These are phyloP conservation scores for Drosophila virilis DNA, from an alignment of 1,140 invertebrate species.

Conservation along the genomic window DNA sequence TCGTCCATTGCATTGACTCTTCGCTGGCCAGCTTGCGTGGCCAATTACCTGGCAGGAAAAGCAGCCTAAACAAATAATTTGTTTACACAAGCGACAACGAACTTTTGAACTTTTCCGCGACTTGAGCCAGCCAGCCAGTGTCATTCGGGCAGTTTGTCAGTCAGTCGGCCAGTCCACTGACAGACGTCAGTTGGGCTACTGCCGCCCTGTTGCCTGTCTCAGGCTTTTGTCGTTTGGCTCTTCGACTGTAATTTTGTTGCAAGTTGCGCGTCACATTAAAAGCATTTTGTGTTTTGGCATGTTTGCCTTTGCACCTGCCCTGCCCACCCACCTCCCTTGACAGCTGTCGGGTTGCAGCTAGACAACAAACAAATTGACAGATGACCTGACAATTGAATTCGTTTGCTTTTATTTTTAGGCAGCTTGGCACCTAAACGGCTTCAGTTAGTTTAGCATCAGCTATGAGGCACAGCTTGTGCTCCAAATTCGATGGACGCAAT, in stretches of 20 bases:
- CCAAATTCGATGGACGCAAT: conserved; percentile 59
- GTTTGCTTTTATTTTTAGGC: conserved; percentile 37
- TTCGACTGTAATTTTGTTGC: conserved; percentile 66
- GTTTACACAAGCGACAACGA: conserved; percentile 81
- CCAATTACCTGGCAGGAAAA: conserved; percentile 56
- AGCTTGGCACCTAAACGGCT: conserved; percentile 22
- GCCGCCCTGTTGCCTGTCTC: conserved; percentile 44
- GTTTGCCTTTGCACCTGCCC: conserved; percentile 50
- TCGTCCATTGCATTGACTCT: conserved; percentile 40
- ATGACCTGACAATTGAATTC: conserved; percentile 82
- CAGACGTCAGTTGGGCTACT: conserved; percentile 48
- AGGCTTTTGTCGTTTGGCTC: conserved; percentile 8
- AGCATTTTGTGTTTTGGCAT: conserved; percentile 74
- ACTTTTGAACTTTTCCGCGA: conserved; percentile 74
- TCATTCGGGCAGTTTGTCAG: conserved; percentile 24
- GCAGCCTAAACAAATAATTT: conserved; percentile 76
- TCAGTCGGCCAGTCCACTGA: conserved; percentile 15
- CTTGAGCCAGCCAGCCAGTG: conserved; percentile 24
- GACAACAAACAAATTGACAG: conserved; percentile 82
- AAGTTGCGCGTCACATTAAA: conserved; percentile 75
- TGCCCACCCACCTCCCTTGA: conserved; percentile 42
- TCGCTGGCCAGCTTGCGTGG: conserved; percentile 36
- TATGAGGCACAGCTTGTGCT: conserved; percentile 13
- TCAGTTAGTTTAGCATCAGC: conserved; percentile 9
- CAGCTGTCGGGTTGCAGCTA: conserved; percentile 70